These are phyloP conservation scores for Cardiocondyla obscurior DNA, from an alignment of 1,140 invertebrate genomes.

Conservation along the genomic window DNA sequence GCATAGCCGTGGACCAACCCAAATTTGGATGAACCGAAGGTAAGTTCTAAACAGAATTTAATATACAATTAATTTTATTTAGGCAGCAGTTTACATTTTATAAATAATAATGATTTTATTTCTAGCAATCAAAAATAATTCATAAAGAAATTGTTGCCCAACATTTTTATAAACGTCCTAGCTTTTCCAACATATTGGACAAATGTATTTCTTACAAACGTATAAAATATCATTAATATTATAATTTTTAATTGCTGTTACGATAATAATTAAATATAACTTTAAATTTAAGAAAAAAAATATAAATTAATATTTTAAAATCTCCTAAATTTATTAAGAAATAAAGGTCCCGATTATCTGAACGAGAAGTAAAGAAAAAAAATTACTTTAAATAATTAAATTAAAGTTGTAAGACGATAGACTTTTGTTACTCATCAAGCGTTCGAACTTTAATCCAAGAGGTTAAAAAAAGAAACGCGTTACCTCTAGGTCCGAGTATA, in stretches of 20 bases:
- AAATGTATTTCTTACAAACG: not conserved
- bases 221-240: not conserved
- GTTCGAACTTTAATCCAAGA: not conserved
- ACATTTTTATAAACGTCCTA: not conserved
- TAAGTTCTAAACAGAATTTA: not conserved
- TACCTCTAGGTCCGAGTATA: not conserved
- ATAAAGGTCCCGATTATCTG: not conserved
- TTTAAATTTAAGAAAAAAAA: not conserved
- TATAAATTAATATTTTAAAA: not conserved
- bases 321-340: not conserved
- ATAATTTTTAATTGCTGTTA: not conserved
- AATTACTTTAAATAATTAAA: no score
- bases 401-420: no score
- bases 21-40: conserved; percentile 11
- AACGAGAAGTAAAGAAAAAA: no score
- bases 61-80: not conserved
- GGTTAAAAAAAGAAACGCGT: not conserved
- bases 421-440: no score
- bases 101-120: not conserved
- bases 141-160: not conserved
- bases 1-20: not conserved
- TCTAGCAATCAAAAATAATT: not conserved
- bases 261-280: no score
- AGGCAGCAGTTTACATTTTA: not conserved
- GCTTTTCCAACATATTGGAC: not conserved